Evolutionary conservation across 2,888 invertebrate genomes (phyloP), one percentile per base, ranked within the genome.

Genomic region (Clostera curtula): DNA sequence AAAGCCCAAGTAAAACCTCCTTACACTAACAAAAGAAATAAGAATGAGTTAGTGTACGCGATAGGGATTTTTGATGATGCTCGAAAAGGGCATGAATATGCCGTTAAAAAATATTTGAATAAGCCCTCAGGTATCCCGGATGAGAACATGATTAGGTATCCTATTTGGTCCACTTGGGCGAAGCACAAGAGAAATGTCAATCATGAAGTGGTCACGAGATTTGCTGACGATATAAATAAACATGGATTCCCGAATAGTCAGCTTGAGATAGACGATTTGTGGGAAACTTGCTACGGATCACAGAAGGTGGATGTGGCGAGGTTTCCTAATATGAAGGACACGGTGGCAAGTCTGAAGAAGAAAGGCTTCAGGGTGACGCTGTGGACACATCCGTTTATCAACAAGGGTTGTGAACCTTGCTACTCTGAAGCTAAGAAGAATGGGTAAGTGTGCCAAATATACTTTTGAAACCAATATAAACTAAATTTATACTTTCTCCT

Each of bases 161-260:
- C 90, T 0, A 85, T 90, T 38, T 90, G 90, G 89, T 88, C 90
- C 0, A 89, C 90, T 0, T 88, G 89, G 87, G 89, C 89, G 0
- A 62, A 80, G 19, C 89, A 87, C 53, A 86, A 87, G 31, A 56
- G 67, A 1, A 52, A 76, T 6, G 79, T 90, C 1, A 83, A 85
- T 40, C 86, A 88, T 36, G 50, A 63, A 1, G 59, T 68, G 0
- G 79, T 88, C 0, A 24, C 80, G 11, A 59, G 74, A 10, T 88
- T 84, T 42, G 87, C 86, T 3, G 65, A 83, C 28, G 75, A 85
- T 25, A 86, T 89, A 27, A 53, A 58, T 1, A 60, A 59, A 0
- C 42, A 86, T 34, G 84, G 80, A 1, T 87, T 87, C 34, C 69
- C 75, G 0, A 75, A 77, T 45, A 85, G 85, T 33, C 86, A 88